Evolutionary conservation across 1,140 invertebrate genomes (phyloP), one percentile per base, ranked within the genome.

Genomic region (Macrotrachela quadricornifera): DNA sequence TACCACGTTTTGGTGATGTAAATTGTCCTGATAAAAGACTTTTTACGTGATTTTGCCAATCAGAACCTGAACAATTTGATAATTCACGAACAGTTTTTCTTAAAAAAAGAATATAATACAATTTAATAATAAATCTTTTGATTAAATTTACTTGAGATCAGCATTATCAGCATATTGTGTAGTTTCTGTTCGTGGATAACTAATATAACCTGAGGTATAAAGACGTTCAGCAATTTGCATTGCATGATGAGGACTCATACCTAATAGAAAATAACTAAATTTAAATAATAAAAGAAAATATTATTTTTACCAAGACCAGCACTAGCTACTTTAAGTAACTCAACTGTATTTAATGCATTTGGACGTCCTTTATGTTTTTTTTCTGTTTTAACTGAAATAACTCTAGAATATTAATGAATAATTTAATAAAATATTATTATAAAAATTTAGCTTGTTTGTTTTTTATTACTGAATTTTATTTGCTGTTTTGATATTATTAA

Each of bases 111-210:
- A 54, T 10, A 12, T 36, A 15, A 3, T 17, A 21, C 16, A 39
- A 11, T 6, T 21, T n/a, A 15, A 42, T 4, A 3, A 14, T 42
- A 42, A 15, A 42, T 30, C 12, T 14, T 14, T 14, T 14, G 12
- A 42, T 3, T 10, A 11, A 14, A 10, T 42, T 14, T 73, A 85
- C 83, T 76, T 71, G 46, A 95, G 73, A 73, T 97, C 87, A 72
- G 91, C 96, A 68, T 86, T 91, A 57, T 83, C 79, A 10, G 90
- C 80, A 74, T 99, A 99, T 42, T 81, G 80, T 6, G 90, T 96
- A 6, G 94, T 97, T 53, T 71, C 70, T 39, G 70, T 72, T 45
- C 70, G 61, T 6, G 70, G 70, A 58, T 72, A 72, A 52, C 68
- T 71, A 51, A 72, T 71, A 51, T 67, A 71, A 14, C 70, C 70